phyloP scores from a whole-genome alignment of 2,113 vertebrate species.

The Neogobius melanostomus region DNA sequence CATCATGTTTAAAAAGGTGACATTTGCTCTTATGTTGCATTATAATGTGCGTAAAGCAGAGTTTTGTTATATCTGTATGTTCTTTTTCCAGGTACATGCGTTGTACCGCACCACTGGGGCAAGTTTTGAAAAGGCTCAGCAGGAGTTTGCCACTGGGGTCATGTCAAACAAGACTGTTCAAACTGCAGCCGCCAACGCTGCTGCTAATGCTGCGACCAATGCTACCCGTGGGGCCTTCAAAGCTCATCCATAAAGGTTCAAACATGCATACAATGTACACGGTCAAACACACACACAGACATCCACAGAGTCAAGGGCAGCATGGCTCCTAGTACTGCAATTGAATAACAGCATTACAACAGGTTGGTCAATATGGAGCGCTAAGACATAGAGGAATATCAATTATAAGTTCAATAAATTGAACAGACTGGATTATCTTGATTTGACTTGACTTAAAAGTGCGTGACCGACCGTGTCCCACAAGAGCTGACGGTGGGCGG shows the following conservation, averaged over 20 bases:
- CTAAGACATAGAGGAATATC: too few relatives aligned
- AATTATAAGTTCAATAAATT: too few relatives aligned
- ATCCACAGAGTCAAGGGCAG: conserved; percentile 47
- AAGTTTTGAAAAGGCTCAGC: conserved; percentile 98
- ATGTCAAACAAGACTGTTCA: conserved; percentile 99
- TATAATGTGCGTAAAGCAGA: background rate
- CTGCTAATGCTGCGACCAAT: conserved; percentile 79
- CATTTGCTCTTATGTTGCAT: background rate
- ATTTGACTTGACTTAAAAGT: too few relatives aligned
- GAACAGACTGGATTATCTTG: too few relatives aligned
- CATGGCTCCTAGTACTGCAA: conserved; percentile 38
- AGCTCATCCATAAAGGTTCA: conserved; percentile 56
- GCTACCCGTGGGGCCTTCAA: conserved; percentile 94
- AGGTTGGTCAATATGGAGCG: too few relatives aligned
- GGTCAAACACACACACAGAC: conserved; percentile 12
- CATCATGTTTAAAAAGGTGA: conserved; percentile 99
- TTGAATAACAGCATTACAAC: too few relatives aligned
- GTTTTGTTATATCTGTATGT: background rate
- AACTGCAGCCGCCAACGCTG: conserved; percentile 90
- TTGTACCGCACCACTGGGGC: conserved; percentile 96
- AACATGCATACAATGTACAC: background rate
- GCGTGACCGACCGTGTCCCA: too few relatives aligned
- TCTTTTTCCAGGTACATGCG: conserved; percentile 84
- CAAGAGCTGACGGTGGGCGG: too few relatives aligned
- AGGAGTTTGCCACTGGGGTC: conserved; percentile 97